These are phyloP conservation scores for Barbus barbus DNA, from an alignment of 2,113 vertebrate species.

Conservation along the genomic window DNA sequence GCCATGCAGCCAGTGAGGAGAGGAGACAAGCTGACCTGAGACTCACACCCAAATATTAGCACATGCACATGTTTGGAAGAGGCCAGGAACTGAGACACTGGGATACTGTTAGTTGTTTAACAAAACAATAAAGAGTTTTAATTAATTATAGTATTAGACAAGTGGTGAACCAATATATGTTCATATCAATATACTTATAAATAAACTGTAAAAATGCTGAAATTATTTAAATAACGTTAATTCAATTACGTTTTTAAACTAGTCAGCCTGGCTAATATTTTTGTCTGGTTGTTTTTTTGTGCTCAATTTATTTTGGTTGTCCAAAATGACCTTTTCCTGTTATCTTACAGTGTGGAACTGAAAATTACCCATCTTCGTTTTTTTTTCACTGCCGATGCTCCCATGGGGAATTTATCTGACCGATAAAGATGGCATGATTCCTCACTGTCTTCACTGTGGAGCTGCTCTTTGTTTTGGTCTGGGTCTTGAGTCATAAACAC, in stretches of 20 bases:
- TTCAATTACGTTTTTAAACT: no score
- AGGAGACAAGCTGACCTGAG: slow-evolving; percentile 3
- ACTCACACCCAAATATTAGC: slow-evolving; percentile 37
- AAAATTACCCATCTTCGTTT: no score
- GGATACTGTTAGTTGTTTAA: not conserved
- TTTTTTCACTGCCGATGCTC: not conserved
- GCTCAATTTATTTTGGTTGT: not conserved
- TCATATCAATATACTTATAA: not conserved
- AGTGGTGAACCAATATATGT: not conserved
- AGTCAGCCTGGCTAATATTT: no score
- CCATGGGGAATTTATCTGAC: not conserved
- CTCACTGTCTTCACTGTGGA: no score
- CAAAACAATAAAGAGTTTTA: not conserved
- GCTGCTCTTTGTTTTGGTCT: not conserved
- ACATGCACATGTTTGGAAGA: not conserved
- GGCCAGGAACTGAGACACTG: not conserved
- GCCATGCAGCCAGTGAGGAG: slow-evolving; percentile 5
- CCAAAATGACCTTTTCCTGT: not conserved
- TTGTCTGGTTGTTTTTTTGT: no score
- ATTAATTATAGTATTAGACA: no score
- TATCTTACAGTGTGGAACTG: not conserved
- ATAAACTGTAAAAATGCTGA: not conserved
- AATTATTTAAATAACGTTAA: not conserved
- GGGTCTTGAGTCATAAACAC: not conserved
- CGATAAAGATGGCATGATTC: no score